Evolutionary conservation across 2,113 vertebrate genomes (phyloP).

Genomic region (Scomber scombrus): DNA sequence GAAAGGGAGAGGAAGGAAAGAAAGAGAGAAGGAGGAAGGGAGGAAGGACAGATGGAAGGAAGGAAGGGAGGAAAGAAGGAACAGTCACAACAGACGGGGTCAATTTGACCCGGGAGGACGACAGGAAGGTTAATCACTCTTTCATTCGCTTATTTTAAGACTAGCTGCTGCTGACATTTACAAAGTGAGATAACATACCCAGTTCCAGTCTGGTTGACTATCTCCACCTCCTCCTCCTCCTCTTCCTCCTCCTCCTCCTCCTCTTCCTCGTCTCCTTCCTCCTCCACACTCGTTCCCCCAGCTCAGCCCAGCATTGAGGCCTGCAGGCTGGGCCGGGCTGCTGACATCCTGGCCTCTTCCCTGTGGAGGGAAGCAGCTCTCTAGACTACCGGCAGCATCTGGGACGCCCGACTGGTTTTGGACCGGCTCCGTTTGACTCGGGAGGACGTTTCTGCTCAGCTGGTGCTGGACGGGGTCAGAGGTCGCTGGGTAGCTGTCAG

Average conservation of each 20-base stretch:
- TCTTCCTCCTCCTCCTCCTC: background rate
- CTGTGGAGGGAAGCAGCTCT: constrained; percentile 13
- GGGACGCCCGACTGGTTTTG: constrained; percentile 19
- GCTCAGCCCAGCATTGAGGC: background rate
- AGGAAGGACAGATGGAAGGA: no score
- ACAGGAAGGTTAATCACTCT: no score
- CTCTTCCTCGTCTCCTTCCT: background rate
- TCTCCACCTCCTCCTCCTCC: background rate
- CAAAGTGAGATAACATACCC: constrained; percentile 18
- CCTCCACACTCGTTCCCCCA: constrained; percentile 5
- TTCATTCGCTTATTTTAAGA: no score
- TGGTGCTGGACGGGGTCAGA: constrained; percentile 22
- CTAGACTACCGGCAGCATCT: background rate
- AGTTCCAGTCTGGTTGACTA: constrained; percentile 14
- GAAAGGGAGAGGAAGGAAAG: no score
- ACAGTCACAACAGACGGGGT: no score
- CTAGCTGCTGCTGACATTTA: no score
- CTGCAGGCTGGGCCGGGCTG: background rate
- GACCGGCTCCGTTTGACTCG: background rate
- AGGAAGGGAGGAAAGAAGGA: no score
- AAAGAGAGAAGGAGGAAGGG: no score
- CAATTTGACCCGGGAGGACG: no score
- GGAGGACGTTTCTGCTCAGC: background rate
- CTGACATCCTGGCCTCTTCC: background rate
- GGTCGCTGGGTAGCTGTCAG: background rate